phyloP scores from a whole-genome alignment of 2,888 invertebrate species.

The Sesamia inferens region DNA sequence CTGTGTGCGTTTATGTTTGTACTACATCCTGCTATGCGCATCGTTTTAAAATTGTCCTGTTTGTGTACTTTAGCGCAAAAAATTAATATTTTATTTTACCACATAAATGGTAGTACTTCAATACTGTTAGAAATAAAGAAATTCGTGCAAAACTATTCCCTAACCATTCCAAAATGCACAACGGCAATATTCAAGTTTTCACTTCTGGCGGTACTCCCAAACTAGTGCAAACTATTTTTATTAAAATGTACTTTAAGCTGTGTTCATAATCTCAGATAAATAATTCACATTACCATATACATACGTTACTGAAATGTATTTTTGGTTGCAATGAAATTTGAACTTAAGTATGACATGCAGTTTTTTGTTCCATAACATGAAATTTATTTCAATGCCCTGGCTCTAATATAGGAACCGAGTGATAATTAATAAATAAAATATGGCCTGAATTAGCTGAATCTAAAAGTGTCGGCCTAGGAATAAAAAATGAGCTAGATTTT shows the following conservation, averaged over 20 bases:
- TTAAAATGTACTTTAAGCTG: neutral
- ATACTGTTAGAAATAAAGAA: too few relatives aligned
- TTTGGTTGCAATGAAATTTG: neutral
- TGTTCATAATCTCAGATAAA: neutral
- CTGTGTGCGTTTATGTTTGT: too few relatives aligned
- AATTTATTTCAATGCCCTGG: neutral
- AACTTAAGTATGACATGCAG: neutral
- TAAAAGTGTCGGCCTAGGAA: constrained; percentile 13
- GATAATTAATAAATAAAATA: constrained; percentile 16
- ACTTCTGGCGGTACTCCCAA: too few relatives aligned
- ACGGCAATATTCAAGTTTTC: too few relatives aligned
- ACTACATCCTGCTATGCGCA: too few relatives aligned
- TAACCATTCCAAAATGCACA: too few relatives aligned
- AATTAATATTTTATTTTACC: too few relatives aligned
- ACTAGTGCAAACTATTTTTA: too few relatives aligned
- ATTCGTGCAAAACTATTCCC: too few relatives aligned
- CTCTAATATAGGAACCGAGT: neutral
- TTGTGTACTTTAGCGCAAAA: too few relatives aligned
- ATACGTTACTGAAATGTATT: neutral
- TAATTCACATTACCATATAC: neutral
- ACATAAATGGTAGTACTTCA: too few relatives aligned
- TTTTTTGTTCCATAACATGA: neutral
- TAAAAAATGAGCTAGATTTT: constrained; percentile 31
- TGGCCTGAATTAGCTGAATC: constrained; percentile 26
- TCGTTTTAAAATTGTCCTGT: too few relatives aligned